Conservation (phyloP, 2,113 vertebrate species). For the Ranitomeya variabilis region DNA sequence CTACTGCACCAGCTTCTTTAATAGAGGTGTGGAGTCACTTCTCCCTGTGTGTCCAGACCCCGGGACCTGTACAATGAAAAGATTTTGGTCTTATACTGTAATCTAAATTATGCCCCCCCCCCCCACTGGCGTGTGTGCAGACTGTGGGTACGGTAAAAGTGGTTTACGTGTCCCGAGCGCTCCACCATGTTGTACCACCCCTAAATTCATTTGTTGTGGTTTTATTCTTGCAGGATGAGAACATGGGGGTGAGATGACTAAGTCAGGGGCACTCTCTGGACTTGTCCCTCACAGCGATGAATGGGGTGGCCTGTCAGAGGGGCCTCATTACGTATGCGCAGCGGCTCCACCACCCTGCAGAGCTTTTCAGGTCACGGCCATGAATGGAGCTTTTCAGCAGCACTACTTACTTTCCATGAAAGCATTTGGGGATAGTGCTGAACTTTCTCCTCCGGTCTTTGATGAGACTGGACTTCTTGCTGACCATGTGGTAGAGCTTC, state of each 20-base stretch:
- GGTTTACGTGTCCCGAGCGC: too few species aligned
- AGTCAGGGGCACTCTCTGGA: neutral
- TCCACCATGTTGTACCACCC: too few species aligned
- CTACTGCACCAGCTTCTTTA: too few species aligned
- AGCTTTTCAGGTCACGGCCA: conserved; percentile 21
- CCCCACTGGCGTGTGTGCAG: too few species aligned
- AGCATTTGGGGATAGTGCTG: conserved; percentile 95
- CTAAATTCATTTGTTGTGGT: too few species aligned
- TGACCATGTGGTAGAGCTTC: conserved; percentile 98
- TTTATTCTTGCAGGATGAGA: neutral
- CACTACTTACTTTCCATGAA: conserved; percentile 96
- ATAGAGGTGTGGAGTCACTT: too few species aligned
- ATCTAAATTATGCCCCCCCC: too few species aligned
- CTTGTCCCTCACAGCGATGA: neutral
- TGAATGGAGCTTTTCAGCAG: conserved; percentile 61
- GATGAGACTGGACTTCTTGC: conserved; percentile 90
- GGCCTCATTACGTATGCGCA: neutral
- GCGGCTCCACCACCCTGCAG: neutral
- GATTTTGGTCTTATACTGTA: too few species aligned
- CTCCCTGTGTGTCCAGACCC: too few species aligned
- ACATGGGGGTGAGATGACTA: neutral
- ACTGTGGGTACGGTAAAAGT: too few species aligned
- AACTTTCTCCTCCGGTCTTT: conserved; percentile 96
- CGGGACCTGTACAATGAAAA: too few species aligned
- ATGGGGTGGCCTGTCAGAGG: conserved; percentile 7